Conservation (phyloP, 1,140 invertebrate species). For the Penaeus japonicus region DNA sequence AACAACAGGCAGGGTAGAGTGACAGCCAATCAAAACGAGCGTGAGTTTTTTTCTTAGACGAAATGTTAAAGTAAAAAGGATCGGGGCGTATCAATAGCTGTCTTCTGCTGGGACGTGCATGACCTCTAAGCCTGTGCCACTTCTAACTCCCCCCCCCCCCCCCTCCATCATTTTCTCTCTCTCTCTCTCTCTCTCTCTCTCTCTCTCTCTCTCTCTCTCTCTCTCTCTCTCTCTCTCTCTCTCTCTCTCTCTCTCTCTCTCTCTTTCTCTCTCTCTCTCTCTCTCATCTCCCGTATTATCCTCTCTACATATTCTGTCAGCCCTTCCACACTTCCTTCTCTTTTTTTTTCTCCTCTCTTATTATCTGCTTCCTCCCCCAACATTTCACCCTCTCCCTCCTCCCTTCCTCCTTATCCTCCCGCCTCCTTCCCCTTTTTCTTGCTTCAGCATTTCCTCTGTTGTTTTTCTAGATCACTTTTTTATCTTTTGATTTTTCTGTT, state of each 20-base stretch:
- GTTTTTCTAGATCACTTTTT: too few relatives aligned
- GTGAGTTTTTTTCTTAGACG: background rate
- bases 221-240: background rate
- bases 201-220: background rate
- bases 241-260: background rate
- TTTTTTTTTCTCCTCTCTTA: background rate
- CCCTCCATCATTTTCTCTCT: background rate
- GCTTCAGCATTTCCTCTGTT: too few relatives aligned
- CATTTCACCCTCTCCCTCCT: too few relatives aligned
- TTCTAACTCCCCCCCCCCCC: background rate
- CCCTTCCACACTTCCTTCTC: background rate
- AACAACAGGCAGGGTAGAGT: background rate
- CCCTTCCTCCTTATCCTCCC: too few relatives aligned
- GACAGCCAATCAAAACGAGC: background rate
- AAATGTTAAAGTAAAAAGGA: too few relatives aligned
- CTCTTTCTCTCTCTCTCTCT: background rate
- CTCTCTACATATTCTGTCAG: too few relatives aligned
- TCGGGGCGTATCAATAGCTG: background rate
- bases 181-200: background rate
- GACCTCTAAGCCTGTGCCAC: too few relatives aligned
- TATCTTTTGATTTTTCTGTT: too few relatives aligned
- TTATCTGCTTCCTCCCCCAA: background rate
- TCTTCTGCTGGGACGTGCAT: background rate
- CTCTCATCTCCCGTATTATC: background rate
- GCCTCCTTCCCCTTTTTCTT: too few relatives aligned